phyloP scores from a whole-genome alignment of 2,113 vertebrate genomes.

The Podarcis muralis region DNA sequence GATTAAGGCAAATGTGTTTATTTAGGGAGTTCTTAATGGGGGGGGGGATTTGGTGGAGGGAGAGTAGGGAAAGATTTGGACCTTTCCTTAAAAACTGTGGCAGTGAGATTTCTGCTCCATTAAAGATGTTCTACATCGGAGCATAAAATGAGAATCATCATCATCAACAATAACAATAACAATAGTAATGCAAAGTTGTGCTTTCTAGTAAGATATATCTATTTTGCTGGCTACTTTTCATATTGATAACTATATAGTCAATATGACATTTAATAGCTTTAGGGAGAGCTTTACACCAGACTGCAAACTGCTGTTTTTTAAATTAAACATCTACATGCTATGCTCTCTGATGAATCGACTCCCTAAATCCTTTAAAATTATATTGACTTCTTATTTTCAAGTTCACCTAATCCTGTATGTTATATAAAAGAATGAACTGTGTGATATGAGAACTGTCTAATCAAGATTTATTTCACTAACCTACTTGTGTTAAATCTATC shows the following conservation, averaged over 20 bases:
- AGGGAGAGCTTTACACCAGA: conserved; percentile 44
- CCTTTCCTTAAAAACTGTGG: neutral
- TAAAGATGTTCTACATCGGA: conserved; percentile 36
- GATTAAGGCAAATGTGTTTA: neutral
- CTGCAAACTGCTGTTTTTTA: conserved; percentile 45
- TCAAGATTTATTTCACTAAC: conserved; percentile 58
- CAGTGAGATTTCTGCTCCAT: conserved; percentile 38
- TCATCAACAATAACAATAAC: neutral
- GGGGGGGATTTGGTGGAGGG: neutral
- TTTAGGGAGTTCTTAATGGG: neutral
- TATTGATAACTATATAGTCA: conserved; percentile 48
- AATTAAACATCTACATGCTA: conserved; percentile 52
- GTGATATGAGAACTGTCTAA: conserved; percentile 34
- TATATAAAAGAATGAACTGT: conserved; percentile 28
- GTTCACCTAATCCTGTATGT: conserved; percentile 41
- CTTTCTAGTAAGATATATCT: conserved; percentile 35
- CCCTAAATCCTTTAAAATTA: conserved; percentile 48
- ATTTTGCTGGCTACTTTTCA: conserved; percentile 32
- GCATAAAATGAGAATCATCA: neutral
- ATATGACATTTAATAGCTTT: conserved; percentile 36
- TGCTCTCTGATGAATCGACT: conserved; percentile 47
- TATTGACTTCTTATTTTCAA: conserved; percentile 51
- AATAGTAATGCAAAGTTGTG: neutral
- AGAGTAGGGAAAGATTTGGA: neutral
- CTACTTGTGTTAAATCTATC: conserved; percentile 56